Evolutionary conservation across 2,888 invertebrate genomes (phyloP).

Genomic region (Nomada hirtipes): DNA sequence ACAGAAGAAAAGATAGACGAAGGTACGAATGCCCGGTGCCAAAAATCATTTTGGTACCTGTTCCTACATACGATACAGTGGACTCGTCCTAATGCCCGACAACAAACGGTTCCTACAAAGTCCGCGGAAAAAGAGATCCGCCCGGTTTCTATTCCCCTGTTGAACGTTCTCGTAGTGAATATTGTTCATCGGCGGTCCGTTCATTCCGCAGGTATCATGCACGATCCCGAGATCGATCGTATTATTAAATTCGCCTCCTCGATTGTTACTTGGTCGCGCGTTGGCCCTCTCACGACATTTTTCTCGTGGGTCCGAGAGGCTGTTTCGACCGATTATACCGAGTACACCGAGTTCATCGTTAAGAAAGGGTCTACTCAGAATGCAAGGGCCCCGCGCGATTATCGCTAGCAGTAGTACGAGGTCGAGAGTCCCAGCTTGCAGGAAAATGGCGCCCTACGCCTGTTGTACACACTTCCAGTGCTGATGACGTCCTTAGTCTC

Average conservation of each 20-base stretch:
- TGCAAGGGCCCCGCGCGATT: slow-evolving; percentile 81
- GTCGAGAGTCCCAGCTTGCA: slow-evolving; percentile 92
- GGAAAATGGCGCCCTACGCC: slow-evolving; percentile 87
- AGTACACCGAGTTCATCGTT: slow-evolving; percentile 22
- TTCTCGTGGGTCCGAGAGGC: slow-evolving; percentile 53
- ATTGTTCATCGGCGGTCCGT: slow-evolving; percentile 33
- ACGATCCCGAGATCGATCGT: slow-evolving; percentile 23
- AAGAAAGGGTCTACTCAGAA: slow-evolving; percentile 55
- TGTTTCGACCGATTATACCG: slow-evolving; percentile 26
- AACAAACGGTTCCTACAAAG: slow-evolving; percentile 49
- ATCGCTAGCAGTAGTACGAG: slow-evolving; percentile 91
- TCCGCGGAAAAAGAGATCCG: slow-evolving; percentile 41
- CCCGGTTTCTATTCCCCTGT: slow-evolving; percentile 37
- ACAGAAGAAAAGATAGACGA: slow-evolving; percentile 46
- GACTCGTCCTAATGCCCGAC: slow-evolving; percentile 69
- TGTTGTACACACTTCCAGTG: slow-evolving; percentile 91
- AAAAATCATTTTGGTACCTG: slow-evolving; percentile 54
- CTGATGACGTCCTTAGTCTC: slow-evolving; percentile 91
- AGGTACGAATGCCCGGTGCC: slow-evolving; percentile 69
- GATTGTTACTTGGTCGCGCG: slow-evolving; percentile 66
- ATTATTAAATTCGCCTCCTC: slow-evolving; percentile 32
- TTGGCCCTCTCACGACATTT: slow-evolving; percentile 72
- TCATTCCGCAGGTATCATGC: slow-evolving; percentile 32
- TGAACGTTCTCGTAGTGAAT: slow-evolving; percentile 10
- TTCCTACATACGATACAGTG: slow-evolving; percentile 46